Evolutionary conservation across 2,888 invertebrate species (phyloP).

Genomic region (Eupeodes luniger): DNA sequence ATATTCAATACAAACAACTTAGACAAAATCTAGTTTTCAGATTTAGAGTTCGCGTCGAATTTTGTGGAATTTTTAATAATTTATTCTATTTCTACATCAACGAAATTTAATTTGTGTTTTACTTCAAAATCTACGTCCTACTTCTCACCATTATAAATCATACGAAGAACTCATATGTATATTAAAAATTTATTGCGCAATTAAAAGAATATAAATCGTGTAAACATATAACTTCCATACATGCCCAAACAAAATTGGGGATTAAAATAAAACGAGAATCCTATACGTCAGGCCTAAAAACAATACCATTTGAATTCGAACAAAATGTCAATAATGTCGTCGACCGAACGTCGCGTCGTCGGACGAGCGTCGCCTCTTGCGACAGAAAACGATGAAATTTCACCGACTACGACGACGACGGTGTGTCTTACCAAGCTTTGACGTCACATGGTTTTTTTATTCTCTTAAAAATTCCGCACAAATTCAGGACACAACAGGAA

Average conservation of each 20-base stretch:
- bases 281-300: constrained; percentile 2
- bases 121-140: no score
- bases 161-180: no score
- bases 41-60: no score
- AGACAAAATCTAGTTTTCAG: no score
- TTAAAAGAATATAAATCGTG: not conserved
- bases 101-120: no score
- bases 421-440: not conserved
- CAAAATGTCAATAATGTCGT: not conserved
- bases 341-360: not conserved
- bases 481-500: constrained; percentile 27
- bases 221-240: not conserved
- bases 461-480: not conserved
- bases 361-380: no score
- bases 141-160: no score
- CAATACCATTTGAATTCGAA: not conserved
- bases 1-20: no score
- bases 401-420: no score
- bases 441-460: constrained; percentile 5
- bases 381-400: not conserved
- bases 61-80: no score
- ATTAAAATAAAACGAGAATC: not conserved
- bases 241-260: not conserved
- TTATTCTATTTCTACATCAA: no score
- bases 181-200: no score